Evolutionary conservation across 2,113 vertebrate genomes (phyloP), one percentile per base, ranked within the genome.

Genomic region (Machaerirhynchus nigripectus): DNA sequence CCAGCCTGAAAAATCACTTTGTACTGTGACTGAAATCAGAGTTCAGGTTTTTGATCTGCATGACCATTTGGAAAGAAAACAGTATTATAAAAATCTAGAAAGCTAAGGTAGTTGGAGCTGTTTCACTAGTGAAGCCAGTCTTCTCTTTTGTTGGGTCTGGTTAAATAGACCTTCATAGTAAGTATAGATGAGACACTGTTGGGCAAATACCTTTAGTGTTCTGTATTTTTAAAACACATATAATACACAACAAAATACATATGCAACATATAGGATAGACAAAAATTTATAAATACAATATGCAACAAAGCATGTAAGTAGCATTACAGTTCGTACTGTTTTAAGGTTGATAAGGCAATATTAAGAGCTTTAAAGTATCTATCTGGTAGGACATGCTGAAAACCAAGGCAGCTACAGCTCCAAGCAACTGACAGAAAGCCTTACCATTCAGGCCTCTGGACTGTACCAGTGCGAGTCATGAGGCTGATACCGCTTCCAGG

Each of bases 401-500:
- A 94, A 93, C 33, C 47, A 91, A 92, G 70, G 75, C 91, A 96
- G 89, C 74, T 63, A 53, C 44, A 96, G 89, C 64, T 85, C 70
- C 92, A 97, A 96, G 93, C 94, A 94, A n/a, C 8, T 71, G 81
- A 88, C 68, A 95, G 60, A 94, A 89, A 84, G 59, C 71, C 96
- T 97, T 97, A 97, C 95, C 95, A 80, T 95, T 90, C 68, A 94
- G 94, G 84, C 91, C 95, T 77, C 64, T 96, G 94, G 19, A 95
- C 52, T 91, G 87, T 59, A 90, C 75, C 89, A 88, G 27, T 53
- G 97, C 68, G 7, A 92, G 94, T 60, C 77, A 96, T 56, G 85
- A 95, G 90, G 78, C 84, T 92, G 85, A 57, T 56, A 96, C 40
- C 1, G 18, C 95, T 94, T 95, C 88, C 93, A 94, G 89, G 40